Evolutionary conservation across 2,113 vertebrate genomes (phyloP).

Genomic region (Gasterosteus aculeatus): DNA sequence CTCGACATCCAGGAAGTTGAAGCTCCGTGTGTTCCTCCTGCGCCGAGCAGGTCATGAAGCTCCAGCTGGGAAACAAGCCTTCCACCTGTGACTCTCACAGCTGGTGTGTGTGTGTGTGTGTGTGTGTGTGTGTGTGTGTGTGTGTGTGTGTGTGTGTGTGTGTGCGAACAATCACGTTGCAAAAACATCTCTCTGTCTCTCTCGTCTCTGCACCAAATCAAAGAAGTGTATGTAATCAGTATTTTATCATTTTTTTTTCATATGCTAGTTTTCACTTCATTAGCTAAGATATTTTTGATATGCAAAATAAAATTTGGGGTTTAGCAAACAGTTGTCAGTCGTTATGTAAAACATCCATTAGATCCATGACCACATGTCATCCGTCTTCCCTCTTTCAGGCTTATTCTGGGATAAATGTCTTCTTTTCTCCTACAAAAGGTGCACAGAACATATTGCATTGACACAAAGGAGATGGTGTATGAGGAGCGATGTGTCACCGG

Average conservation of each 20-base stretch:
- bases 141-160: too few species aligned
- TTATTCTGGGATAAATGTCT: neutral
- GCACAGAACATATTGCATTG: neutral
- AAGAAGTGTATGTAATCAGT: neutral
- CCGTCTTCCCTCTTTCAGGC: neutral
- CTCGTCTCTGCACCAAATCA: neutral
- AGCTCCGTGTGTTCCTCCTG: conserved; percentile 1
- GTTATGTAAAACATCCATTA: neutral
- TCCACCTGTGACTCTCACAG: neutral
- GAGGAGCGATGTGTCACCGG: conserved; percentile 14
- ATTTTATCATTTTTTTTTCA: neutral
- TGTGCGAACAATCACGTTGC: neutral
- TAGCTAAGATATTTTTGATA: neutral
- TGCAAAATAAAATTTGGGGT: neutral
- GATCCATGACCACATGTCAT: conserved; percentile 5
- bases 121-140: too few species aligned
- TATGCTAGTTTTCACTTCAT: neutral
- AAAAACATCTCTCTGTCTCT: neutral
- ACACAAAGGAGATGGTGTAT: neutral
- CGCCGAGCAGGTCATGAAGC: neutral
- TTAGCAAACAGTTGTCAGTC: neutral
- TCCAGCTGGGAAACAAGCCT: conserved; percentile 10
- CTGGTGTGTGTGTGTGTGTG: neutral
- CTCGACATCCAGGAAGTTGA: conserved; percentile 32
- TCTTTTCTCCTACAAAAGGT: neutral